Evolutionary conservation across 2,797 vertebrate species (phyloP).

Genomic region (Brachymystax lenok): DNA sequence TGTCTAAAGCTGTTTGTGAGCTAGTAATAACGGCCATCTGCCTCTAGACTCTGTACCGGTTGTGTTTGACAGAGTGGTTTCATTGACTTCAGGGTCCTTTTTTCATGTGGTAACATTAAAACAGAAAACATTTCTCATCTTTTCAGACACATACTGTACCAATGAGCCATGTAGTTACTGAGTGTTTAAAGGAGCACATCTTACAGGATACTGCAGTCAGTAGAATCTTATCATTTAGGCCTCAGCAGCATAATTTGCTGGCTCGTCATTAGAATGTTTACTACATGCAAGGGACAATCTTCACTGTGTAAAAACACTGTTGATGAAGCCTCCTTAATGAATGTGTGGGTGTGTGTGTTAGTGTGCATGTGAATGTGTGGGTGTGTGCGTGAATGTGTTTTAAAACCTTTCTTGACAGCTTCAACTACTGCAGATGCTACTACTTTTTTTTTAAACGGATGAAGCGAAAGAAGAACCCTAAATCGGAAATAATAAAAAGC

Average conservation of each 20-base stretch:
- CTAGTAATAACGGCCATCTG: too few species aligned
- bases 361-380: neutral
- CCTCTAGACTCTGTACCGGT: neutral
- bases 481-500: neutral
- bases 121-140: neutral
- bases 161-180: neutral
- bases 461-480: slow-evolving; percentile 7
- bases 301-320: neutral
- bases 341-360: neutral
- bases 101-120: neutral
- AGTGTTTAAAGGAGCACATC: neutral
- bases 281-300: neutral
- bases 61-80: neutral
- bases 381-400: neutral
- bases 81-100: neutral
- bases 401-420: neutral
- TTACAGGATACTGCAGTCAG: neutral
- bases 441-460: slow-evolving; percentile 33
- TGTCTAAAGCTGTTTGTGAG: neutral
- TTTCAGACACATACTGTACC: neutral
- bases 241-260: neutral
- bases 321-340: neutral
- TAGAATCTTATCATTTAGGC: neutral
- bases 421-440: neutral
- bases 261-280: neutral